Evolutionary conservation across 2,797 vertebrate species (phyloP), one percentile per base, ranked within the genome.

Genomic region (Hybognathus amarus): DNA sequence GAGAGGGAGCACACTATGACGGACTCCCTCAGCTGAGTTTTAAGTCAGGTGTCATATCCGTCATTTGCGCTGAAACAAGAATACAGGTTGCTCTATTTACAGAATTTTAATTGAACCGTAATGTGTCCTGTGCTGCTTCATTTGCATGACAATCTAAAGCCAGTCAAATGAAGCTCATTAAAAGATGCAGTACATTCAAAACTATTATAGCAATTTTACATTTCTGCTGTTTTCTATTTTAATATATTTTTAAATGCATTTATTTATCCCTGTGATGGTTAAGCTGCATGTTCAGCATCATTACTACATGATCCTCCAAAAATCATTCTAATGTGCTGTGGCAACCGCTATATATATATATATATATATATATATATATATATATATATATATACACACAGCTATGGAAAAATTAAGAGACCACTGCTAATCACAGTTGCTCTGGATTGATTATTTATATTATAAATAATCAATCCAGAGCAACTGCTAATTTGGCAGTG

Each of bases 1-100:
- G 77, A 82, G 70, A 74, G 84, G n/a, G 56, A 74, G 20, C 47
- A 27, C 47, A 27, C 77, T 56, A 61, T 77, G 63, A 80, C 30
- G 36, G 12, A 54, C 77, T 86, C 47, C 54, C 54, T 79, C 12
- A 20, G 36, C 50, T 66, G 27, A 38, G 52, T 71, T 61, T 76
- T 24, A 40, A 69, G 70, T 70, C 76, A 40, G 63, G 47, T 79
- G 67, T 74, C 47, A 73, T 67, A 20, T 30, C 36, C 42, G 30
- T 47, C 54, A 8, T 20, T n/a, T 50, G 75, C 52, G 13, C 63
- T 63, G 42, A 82, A 74, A 75, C 33, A 17, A 64, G 45, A 82
- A 66, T 52, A 24, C 59, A 6, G 24, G 33, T 38, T 33, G 3
- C 18, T 66, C 47, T 45, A 8, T 68, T 56, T n/a, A 20, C 8